Evolutionary conservation across 2,888 invertebrate genomes (phyloP).

Genomic region (Cryptophagus acutangulus): DNA sequence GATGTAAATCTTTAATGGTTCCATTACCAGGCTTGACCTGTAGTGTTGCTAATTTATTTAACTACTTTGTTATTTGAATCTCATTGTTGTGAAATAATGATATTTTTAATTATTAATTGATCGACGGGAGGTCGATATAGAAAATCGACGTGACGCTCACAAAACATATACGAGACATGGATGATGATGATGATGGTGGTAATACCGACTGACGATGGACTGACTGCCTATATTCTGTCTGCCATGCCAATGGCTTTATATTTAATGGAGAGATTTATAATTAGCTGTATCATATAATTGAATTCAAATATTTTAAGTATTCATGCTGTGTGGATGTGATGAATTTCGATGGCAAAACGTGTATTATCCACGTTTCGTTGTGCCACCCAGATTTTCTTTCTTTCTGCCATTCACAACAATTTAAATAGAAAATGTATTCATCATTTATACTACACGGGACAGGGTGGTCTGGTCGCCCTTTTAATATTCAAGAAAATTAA

Average conservation of each 20-base stretch:
- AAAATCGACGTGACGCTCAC: constrained; percentile 17
- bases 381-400: too few species aligned
- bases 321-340: constrained; percentile 23
- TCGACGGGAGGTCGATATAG: constrained; percentile 30
- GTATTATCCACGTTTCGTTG: too few species aligned
- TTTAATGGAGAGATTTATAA: constrained; percentile 26
- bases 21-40: constrained; percentile 41
- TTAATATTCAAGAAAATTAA: too few species aligned
- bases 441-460: too few species aligned
- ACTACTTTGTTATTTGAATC: constrained; percentile 21
- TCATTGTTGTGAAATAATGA: constrained; percentile 36
- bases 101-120: constrained; percentile 35
- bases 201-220: too few species aligned
- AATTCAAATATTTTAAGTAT: constrained; percentile 29
- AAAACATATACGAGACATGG: neutral
- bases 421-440: too few species aligned
- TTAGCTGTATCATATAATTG: constrained; percentile 28
- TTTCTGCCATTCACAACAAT: too few species aligned
- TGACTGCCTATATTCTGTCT: too few species aligned
- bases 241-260: constrained; percentile 14
- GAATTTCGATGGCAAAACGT: constrained; percentile 22
- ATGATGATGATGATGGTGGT: constrained; percentile 12
- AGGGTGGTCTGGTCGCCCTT: too few species aligned
- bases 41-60: constrained; percentile 40
- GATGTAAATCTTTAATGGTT: constrained; percentile 42